Evolutionary conservation across 2,113 vertebrate genomes (phyloP).

Genomic region (Hydropotes inermis): DNA sequence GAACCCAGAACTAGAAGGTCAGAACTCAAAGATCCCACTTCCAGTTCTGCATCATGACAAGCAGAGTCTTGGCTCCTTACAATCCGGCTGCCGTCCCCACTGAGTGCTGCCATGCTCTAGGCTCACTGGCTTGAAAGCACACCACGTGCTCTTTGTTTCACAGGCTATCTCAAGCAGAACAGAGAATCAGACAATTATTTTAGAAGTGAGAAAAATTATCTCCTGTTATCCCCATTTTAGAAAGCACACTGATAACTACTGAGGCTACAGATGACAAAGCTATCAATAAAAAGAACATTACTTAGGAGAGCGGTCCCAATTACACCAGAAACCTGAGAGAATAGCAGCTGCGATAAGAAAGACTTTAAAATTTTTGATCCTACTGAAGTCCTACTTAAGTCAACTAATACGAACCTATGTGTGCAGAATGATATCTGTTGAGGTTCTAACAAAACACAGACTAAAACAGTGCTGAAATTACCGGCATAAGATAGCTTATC

Average conservation of each 20-base stretch:
- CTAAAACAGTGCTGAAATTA: background rate
- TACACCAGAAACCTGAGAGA: slow-evolving; percentile 29
- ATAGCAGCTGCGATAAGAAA: background rate
- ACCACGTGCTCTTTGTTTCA: background rate
- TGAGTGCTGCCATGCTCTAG: background rate
- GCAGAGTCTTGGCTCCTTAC: background rate
- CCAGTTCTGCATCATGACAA: background rate
- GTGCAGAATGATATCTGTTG: background rate
- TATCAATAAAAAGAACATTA: slow-evolving; percentile 45
- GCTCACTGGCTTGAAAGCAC: background rate
- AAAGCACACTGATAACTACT: slow-evolving; percentile 4
- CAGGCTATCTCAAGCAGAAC: background rate
- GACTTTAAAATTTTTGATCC: background rate
- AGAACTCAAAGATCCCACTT: slow-evolving; percentile 6
- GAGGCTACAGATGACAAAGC: slow-evolving; percentile 15
- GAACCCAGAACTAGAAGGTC: slow-evolving; percentile 20
- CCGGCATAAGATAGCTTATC: background rate
- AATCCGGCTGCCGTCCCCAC: background rate
- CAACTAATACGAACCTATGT: slow-evolving; percentile 21
- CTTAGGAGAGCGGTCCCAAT: slow-evolving; percentile 1
- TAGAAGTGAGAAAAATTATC: slow-evolving; percentile 7
- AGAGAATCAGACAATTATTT: background rate
- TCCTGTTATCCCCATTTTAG: background rate
- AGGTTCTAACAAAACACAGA: background rate
- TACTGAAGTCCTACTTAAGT: background rate